phyloP scores from a whole-genome alignment of 2,797 vertebrate genomes.

The Fundulus diaphanus region DNA sequence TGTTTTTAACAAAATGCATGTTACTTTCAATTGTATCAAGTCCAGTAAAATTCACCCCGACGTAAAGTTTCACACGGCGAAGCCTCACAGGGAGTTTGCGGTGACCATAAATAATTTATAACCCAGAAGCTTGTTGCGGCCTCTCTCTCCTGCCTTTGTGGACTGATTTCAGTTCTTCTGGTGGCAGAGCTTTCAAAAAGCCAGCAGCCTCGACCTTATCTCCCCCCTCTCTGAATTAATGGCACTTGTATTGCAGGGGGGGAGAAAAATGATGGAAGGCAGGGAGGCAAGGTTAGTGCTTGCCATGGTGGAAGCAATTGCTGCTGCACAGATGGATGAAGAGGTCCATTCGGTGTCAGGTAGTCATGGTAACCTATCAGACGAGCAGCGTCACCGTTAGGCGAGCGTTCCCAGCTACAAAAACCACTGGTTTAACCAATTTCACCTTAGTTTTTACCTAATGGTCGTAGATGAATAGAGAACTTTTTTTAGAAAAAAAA shows the following conservation, averaged over 20 bases:
- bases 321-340: constrained; percentile 65
- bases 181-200: constrained; percentile 53
- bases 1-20: background rate
- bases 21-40: background rate
- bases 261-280: constrained; percentile 32
- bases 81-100: constrained; percentile 49
- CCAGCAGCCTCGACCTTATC: constrained; percentile 60
- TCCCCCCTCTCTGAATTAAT: constrained; percentile 50
- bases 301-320: constrained; percentile 55
- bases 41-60: constrained; percentile 18
- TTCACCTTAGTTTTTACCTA: constrained; percentile 24
- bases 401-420: constrained; percentile 32
- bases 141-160: constrained; percentile 54
- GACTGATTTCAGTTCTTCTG: constrained; percentile 42
- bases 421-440: constrained; percentile 38
- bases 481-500: constrained; percentile 10
- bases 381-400: constrained; percentile 50
- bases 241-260: constrained; percentile 53
- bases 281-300: constrained; percentile 40
- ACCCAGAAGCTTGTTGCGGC: constrained; percentile 55
- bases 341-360: constrained; percentile 68
- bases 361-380: constrained; percentile 77
- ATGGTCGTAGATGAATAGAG: constrained; percentile 1
- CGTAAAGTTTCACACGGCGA: constrained; percentile 49
- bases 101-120: constrained; percentile 69